Evolutionary conservation across 1,140 invertebrate genomes (phyloP), one percentile per base, ranked within the genome.

Genomic region (Latrodectus geometricus): DNA sequence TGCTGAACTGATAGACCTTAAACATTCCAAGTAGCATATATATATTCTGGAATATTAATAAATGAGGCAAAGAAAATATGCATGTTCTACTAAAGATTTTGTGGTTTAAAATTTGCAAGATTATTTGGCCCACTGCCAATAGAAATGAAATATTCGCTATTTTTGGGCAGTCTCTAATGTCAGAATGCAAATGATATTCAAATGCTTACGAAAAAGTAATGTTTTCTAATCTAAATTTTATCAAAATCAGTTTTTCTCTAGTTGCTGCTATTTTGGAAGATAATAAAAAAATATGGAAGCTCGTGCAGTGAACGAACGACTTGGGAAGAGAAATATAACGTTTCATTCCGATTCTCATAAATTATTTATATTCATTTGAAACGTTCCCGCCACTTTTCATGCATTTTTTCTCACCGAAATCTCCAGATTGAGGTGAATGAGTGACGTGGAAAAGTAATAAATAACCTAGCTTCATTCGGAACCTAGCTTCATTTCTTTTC

Each of bases 141-240:
- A 23, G 21, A 48, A 56, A 68, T 69, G 65, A 69, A 68, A 79
- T 65, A 79, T 69, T 48, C 77, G 35, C 66, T 69, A 79, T 35
- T 68, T 79, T 35, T 79, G 54, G 69, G 50, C 61, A 23, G 21
- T 79, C 52, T 65, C 69, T 72, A 81, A 81, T 72, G 79, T 81
- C 79, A 72, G 72, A 81, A 81, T 81, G 79, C 69, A 81, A 81
- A 81, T 81, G 79, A n/a, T 81, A 81, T 81, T 81, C 79, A 81
- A 81, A 81, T 81, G 72, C 69, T 56, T 81, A 81, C 68, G 61
- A 50, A 81, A 52, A 50, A 61, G 68, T 72, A 81, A 81, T 81
- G 79, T 81, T 81, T 81, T 81, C 68, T 81, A 81, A 81, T 81
- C 79, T 72, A 81, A 81, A 81, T 81, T 81, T 81, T 81, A 72